A percentile compares a stretch with the other conserved stretches of the same genome.
Conservation (phyloP, 1,140 invertebrate genomes). For the Bombus waltoni region DNA sequence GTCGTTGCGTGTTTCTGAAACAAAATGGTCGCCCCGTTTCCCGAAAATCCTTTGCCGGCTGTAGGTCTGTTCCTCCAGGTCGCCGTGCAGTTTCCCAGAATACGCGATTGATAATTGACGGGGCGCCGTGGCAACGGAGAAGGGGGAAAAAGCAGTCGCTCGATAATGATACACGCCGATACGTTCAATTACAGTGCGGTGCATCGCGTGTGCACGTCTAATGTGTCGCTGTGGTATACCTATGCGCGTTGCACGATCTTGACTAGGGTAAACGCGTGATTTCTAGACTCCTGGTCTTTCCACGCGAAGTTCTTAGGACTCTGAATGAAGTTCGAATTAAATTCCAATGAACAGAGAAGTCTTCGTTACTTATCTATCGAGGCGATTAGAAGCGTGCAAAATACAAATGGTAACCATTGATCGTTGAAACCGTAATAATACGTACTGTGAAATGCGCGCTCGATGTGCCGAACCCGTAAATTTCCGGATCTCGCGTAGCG, state of each 20-base stretch:
- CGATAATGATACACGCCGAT: conserved; percentile 66
- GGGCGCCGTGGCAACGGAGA: conserved; percentile 6
- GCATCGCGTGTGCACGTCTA: conserved; percentile 67
- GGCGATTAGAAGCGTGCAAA: neutral
- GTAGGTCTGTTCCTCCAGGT: neutral
- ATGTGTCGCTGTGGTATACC: conserved; percentile 60
- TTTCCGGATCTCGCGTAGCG: no score
- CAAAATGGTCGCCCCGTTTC: conserved; percentile 39
- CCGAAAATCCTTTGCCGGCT: conserved; percentile 53
- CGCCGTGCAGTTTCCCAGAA: conserved; percentile 49
- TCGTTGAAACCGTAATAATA: no score
- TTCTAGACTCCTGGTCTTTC: neutral
- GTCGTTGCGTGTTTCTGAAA: conserved; percentile 63
- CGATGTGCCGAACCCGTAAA: no score
- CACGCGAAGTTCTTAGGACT: neutral
- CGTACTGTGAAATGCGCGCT: no score
- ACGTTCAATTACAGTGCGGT: conserved; percentile 69
- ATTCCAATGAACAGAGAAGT: neutral
- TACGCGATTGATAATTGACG: conserved; percentile 47
- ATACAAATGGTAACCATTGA: neutral
- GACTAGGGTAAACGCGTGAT: neutral
- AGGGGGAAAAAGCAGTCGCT: conserved; percentile 30
- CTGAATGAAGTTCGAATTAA: neutral
- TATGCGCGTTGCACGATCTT: neutral
- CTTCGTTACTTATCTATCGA: neutral